Base-by-base conservation (phyloP, 64 coral and sea anemone genomes). In the Stylophora pistillata region DNA sequence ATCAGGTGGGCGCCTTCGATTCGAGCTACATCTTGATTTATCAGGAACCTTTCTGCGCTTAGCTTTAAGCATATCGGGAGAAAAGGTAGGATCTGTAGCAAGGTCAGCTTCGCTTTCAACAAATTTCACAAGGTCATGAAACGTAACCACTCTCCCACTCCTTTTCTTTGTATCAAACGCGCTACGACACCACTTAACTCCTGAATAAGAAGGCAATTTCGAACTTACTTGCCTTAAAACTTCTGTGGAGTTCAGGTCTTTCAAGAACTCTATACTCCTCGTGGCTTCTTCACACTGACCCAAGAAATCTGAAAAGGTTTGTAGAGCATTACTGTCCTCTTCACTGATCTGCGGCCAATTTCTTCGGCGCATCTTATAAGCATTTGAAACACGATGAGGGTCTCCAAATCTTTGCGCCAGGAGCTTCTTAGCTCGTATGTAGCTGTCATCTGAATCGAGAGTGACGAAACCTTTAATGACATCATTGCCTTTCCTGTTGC, bases 161-260 rank as follows among this genome's bases (percentile, higher is more conserved):
- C n/a, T n/a, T n/a, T 73, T 73, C 71, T 73, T 73, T 33, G 26
- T 73, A 9, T 89, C 87, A 56, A 74, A 29, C 4, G 87, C 87
- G 31, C 69, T 15, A 20, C 87, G 28, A 69, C 87, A 89, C 91
- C 86, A 88, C 64, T 89, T 89, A 0, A 78, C 15, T 23, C 87
- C 74, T 0, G 30, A 78, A 15, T 79, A 89, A 0, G 89, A 91
- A 20, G 78, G 89, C 5, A 91, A 54, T 55, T 83, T 91, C 2
- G 89, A 66, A 5, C 64, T 73, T 10, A 84, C 73, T 59, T 55
- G 41, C 68, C 70, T 59, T 15, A 91, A 25, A 4, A 65, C 56
- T 25, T 91, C 78, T 59, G 78, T 81, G 14, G 89, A 91, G 15
- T 91, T 29, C 15, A 91, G 52, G 11, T 91, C 89, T n/a, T n/a